These are phyloP conservation scores for Hyles lineata DNA, from an alignment of 2,888 invertebrate species.

Conservation along the genomic window DNA sequence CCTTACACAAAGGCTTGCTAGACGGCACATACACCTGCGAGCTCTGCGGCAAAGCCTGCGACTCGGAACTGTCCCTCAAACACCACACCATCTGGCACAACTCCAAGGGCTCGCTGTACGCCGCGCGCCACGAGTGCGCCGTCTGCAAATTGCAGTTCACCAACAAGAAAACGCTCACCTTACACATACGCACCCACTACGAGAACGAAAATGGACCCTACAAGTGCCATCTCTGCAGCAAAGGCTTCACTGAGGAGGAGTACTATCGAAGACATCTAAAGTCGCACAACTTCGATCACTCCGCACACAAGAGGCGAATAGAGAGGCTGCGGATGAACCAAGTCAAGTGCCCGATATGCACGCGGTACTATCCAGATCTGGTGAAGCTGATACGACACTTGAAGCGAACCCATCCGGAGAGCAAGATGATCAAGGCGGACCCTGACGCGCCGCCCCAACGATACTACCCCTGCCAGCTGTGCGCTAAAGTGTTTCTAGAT, in stretches of 20 bases:
- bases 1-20: conserved; percentile 48
- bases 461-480: conserved; percentile 74
- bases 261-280: conserved; percentile 80
- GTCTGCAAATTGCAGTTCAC: conserved; percentile 78
- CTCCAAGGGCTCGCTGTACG: conserved; percentile 72
- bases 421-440: conserved; percentile 81
- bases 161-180: conserved; percentile 73
- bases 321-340: conserved; percentile 73
- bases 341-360: conserved; percentile 78
- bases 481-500: conserved; percentile 75
- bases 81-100: conserved; percentile 77
- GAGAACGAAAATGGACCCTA: conserved; percentile 82
- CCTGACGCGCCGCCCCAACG: conserved; percentile 75
- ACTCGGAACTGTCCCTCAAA: conserved; percentile 73
- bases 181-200: conserved; percentile 78
- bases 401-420: conserved; percentile 76
- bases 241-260: conserved; percentile 81
- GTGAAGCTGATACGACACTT: conserved; percentile 78
- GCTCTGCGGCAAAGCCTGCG: conserved; percentile 77
- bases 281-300: conserved; percentile 81
- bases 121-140: conserved; percentile 75
- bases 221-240: conserved; percentile 81
- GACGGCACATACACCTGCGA: conserved; percentile 73
- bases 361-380: conserved; percentile 71
- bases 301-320: conserved; percentile 70